These are phyloP conservation scores for Omphaloscelis lunosa DNA, from an alignment of 2,888 invertebrate species.

Conservation along the genomic window DNA sequence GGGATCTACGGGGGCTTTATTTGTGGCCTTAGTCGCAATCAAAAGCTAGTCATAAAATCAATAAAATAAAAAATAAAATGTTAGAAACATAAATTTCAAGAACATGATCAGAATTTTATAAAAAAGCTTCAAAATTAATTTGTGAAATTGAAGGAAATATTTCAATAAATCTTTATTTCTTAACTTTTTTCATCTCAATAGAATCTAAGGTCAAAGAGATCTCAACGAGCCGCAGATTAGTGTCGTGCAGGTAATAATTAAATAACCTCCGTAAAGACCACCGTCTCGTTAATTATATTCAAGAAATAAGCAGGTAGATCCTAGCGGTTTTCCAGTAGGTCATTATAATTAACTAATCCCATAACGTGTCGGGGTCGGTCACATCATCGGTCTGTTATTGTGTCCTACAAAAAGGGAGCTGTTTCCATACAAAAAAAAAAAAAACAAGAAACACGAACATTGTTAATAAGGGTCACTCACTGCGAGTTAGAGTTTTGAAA, in stretches of 20 bases:
- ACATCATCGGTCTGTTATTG: background rate
- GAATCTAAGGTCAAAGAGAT: slow-evolving; percentile 9
- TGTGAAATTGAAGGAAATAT: background rate
- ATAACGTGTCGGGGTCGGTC: background rate
- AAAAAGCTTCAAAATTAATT: slow-evolving; percentile 6
- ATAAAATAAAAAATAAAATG: too few species aligned
- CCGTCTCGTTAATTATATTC: background rate
- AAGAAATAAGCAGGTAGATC: background rate
- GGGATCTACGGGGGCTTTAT: too few species aligned
- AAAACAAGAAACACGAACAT: background rate
- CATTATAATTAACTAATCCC: background rate
- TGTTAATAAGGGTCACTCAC: background rate
- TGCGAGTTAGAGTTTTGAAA: background rate
- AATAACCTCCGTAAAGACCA: background rate
- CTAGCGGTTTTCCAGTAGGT: background rate
- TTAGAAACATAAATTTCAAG: too few species aligned
- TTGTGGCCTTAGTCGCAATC: too few species aligned
- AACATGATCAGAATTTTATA: too few species aligned
- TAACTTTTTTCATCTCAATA: background rate
- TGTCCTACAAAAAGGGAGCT: background rate
- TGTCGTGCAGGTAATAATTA: slow-evolving; percentile 4
- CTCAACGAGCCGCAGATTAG: background rate
- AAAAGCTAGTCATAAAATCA: too few species aligned
- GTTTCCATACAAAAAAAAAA: background rate
- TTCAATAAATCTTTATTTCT: background rate